A percentile compares a stretch with the other conserved stretches of the same genome.
phyloP scores from a whole-genome alignment of 2,113 vertebrate genomes.

The Salvelinus namaycush region DNA sequence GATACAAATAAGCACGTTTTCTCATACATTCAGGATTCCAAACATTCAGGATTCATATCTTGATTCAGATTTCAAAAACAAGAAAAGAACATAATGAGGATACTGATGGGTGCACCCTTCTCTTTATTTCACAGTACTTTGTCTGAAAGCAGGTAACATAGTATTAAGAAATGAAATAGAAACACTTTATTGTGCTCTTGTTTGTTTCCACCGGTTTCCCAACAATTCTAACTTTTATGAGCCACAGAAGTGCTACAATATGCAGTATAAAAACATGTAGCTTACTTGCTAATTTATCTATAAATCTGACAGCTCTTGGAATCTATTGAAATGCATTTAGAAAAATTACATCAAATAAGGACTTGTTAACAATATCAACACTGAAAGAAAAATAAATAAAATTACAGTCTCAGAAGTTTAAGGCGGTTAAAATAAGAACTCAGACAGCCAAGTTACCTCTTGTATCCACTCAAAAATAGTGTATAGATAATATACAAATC shows the following conservation, averaged over 20 bases:
- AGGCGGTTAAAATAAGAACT: slow-evolving; percentile 80
- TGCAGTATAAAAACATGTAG: slow-evolving; percentile 79
- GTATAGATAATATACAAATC: slow-evolving; percentile 70
- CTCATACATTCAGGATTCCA: not conserved
- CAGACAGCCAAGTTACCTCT: slow-evolving; percentile 64
- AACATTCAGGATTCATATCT: not conserved
- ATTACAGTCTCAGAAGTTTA: slow-evolving; percentile 76
- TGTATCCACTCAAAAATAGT: slow-evolving; percentile 53
- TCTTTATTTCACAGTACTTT: slow-evolving; percentile 81
- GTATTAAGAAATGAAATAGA: slow-evolving; percentile 69
- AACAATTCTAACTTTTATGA: slow-evolving; percentile 71
- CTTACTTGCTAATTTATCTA: slow-evolving; percentile 75
- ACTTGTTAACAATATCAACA: slow-evolving; percentile 71
- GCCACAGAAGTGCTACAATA: slow-evolving; percentile 82
- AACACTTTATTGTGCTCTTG: slow-evolving; percentile 78
- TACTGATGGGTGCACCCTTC: slow-evolving; percentile 70
- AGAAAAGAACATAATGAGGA: slow-evolving; percentile 48
- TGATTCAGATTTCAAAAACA: not conserved
- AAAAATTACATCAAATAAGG: slow-evolving; percentile 70
- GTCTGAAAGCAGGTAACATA: slow-evolving; percentile 80
- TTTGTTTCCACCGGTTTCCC: slow-evolving; percentile 73
- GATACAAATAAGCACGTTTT: not conserved
- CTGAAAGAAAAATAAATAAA: slow-evolving; percentile 64
- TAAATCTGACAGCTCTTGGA: slow-evolving; percentile 74
- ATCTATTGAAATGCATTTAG: slow-evolving; percentile 72